Percentiles rank a stretch among this genome's conserved stretches.
Evolutionary conservation across 2,888 invertebrate species (phyloP).

Genomic region (Meiosimyza platycephala): DNA sequence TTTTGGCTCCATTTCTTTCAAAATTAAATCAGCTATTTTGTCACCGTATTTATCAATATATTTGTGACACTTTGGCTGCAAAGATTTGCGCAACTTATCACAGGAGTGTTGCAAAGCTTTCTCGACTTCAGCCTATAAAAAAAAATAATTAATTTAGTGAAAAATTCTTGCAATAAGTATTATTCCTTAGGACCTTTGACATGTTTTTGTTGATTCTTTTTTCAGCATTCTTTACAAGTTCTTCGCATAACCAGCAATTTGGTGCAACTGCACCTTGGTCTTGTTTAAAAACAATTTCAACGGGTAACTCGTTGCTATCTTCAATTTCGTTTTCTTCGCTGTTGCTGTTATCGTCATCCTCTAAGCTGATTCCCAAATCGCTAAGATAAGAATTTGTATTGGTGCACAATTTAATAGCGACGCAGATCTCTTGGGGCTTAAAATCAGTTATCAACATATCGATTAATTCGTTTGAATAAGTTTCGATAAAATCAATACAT

Average conservation of each 20-base stretch:
- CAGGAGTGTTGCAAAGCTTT: constrained; percentile 60
- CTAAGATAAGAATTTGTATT: constrained; percentile 67
- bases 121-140: constrained; percentile 58
- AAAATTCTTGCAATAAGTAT: neutral
- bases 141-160: constrained; percentile 7
- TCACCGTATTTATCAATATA: constrained; percentile 82
- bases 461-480: constrained; percentile 80
- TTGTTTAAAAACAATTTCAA: constrained; percentile 55
- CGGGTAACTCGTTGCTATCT: constrained; percentile 55
- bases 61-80: constrained; percentile 73
- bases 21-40: constrained; percentile 76
- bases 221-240: constrained; percentile 59
- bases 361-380: constrained; percentile 54
- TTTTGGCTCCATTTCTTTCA: constrained; percentile 75
- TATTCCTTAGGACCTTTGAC: constrained; percentile 49
- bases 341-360: constrained; percentile 41
- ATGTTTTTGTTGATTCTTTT: constrained; percentile 59
- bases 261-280: constrained; percentile 48
- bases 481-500: constrained; percentile 81
- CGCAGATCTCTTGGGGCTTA: constrained; percentile 81
- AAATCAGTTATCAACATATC: constrained; percentile 84
- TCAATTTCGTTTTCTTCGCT: constrained; percentile 53
- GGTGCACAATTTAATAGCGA: constrained; percentile 79
- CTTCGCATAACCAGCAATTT: constrained; percentile 62
- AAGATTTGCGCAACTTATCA: constrained; percentile 54